These are phyloP conservation scores for Papilio helenus DNA, from an alignment of 1,140 invertebrate genomes.

Conservation along the genomic window DNA sequence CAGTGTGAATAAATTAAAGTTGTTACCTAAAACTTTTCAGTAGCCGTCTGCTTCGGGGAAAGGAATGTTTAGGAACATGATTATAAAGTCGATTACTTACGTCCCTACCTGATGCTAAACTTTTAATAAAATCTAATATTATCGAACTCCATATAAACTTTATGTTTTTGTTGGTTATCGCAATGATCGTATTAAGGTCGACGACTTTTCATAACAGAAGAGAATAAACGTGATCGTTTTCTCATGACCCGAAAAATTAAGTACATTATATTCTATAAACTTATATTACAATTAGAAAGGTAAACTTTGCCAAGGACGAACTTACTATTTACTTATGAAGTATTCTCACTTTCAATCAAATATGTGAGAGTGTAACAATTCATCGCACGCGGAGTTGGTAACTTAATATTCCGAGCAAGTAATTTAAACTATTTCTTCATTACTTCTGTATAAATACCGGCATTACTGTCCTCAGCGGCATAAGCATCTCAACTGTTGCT, in stretches of 20 bases:
- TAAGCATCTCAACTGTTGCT: not conserved
- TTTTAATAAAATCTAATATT: constrained; percentile 23
- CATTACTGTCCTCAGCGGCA: not conserved
- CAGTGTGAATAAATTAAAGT: constrained; percentile 7
- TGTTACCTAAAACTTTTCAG: constrained; percentile 12
- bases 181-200: not conserved
- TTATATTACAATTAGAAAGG: not conserved
- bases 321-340: constrained; percentile 14
- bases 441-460: constrained; percentile 10
- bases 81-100: not conserved
- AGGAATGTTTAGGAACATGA: not conserved
- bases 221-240: not conserved
- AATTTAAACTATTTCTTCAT: constrained; percentile 24
- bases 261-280: not conserved
- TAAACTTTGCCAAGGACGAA: not conserved
- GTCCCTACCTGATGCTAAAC: not conserved
- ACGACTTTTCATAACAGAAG: constrained; percentile 6
- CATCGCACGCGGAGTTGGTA: not conserved
- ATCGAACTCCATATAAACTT: constrained; percentile 24
- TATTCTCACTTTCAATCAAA: constrained; percentile 7
- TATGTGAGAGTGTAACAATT: constrained; percentile 1
- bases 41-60: constrained; percentile 13
- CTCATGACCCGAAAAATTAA: not conserved
- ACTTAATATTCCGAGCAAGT: constrained; percentile 1
- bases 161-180: constrained; percentile 4